Conservation (phyloP, 2,797 vertebrate genomes). For the Propithecus deckenii region DNA sequence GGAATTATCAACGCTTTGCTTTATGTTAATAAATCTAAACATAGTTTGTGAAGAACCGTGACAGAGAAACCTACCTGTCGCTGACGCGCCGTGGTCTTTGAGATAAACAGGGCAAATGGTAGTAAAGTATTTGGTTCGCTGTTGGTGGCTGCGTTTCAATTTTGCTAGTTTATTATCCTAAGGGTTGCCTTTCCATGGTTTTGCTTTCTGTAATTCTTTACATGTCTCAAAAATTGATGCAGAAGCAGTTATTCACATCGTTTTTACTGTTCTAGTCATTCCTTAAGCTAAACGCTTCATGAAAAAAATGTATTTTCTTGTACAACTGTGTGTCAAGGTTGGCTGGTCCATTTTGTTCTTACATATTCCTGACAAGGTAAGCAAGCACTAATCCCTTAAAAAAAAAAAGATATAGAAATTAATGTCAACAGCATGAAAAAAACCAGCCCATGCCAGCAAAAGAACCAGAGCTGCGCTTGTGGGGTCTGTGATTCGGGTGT, state of each 20-base stretch:
- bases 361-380: not conserved
- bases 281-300: not conserved
- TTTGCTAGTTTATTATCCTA: too few species aligned
- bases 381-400: not conserved
- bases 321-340: not conserved
- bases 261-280: not conserved
- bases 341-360: not conserved
- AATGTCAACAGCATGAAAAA: not conserved
- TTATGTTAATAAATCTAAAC: too few species aligned
- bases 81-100: not conserved
- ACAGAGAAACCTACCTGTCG: accelerated
- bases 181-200: not conserved
- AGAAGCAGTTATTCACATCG: not conserved
- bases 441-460: accelerated
- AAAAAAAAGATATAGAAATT: not conserved
- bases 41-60: not conserved
- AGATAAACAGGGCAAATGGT: accelerated
- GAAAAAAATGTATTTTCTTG: too few species aligned
- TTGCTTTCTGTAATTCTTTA: not conserved
- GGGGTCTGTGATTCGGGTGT: accelerated
- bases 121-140: accelerated
- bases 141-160: accelerated
- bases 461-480: accelerated
- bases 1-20: accelerated
- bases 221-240: not conserved